Evolutionary conservation across 2,113 vertebrate genomes (phyloP), one percentile per base, ranked within the genome.

Genomic region (Forbesichthys agassizii): DNA sequence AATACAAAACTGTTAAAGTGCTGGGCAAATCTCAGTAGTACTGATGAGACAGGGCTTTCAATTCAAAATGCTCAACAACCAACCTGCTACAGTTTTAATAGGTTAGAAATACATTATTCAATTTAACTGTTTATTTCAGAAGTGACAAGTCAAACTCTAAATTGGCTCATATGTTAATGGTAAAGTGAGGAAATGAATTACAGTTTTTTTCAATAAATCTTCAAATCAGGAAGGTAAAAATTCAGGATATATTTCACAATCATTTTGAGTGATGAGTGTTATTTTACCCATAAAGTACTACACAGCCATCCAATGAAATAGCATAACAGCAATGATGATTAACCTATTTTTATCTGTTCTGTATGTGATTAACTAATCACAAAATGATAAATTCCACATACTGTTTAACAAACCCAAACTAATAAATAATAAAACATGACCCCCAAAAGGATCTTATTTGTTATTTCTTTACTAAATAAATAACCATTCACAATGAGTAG

Each of bases 1-100:
- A 91, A 90, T 73, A 92, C 91, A 92, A 88, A 92, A 93, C 85
- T 55, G 77, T 87, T 81, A 88, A 85, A 88, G 83, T 73, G 78
- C 73, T 76, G 81, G 33, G 75, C 77, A 84, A 80, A 70, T 69
- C 78, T 73, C 73, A 9, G 77, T 76, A 73, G 88, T 89, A 91
- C 71, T 91, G 91, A 92, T 92, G 92, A 93, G 86, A 74, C 66
- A 10, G 77, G 64, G 75, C 68, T 92, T 94, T 91, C 80, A 58
- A 87, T 92, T 91, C 80, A 92, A 74, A 88, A 60, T 54, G 70
- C 82, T 68, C 61, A 69, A 75, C 73, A 69, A 74, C 77, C 48
- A 48, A 61, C 27, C 27, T 27, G 27, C 66, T 78, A 73, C 70
- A 69, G 20, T 7, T 27, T 27, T 27, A 2, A 27, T 27, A 27